Base-by-base conservation (phyloP, 2,888 invertebrate species). In the Lysandra bellargus region DNA sequence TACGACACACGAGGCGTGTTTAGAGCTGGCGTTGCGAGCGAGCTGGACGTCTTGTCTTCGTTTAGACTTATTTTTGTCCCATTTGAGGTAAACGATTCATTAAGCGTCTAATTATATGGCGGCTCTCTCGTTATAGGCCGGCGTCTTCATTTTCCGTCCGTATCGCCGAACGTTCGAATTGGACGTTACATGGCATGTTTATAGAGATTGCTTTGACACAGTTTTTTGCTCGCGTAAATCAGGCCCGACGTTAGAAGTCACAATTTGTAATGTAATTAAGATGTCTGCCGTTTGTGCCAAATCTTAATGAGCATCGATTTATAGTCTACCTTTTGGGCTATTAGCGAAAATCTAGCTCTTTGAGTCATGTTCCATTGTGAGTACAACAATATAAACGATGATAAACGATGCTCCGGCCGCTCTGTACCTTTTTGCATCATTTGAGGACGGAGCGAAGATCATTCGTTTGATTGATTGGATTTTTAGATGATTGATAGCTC, bases 91-190 rank as follows among this genome's bases (percentile, higher is more conserved):
- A 80, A 83, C 80, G 81, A 80, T 80, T 82, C 82, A 83, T 83
- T 83, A 83, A 82, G 78, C 79, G 69, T 82, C 83, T 83, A 82
- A 83, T 83, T 83, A 81, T 81, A 79, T 81, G 76, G 60, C 61
- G 78, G 79, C 80, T 78, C 80, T 78, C 80, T 76, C 49, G 57
- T 76, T 76, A 76, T 30, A 49, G 53, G 49, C 23, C 30, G 30
- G 75, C 75, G 44, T 30, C 75, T 75, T 75, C 30, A 76, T 53
- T 53, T 12, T 53, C 53, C 17, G 23, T 33, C 6, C 76, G 49
- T 76, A 57, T 17, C 7, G 14, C 30, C 33, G 57, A 57, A 57
- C 53, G 30, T 30, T 76, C 33, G 44, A 75, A 53, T 57, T 53
- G 17, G 76, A 76, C 76, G 53, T 57, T 53, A 53, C 53, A 57